Base-by-base conservation (phyloP, 2,113 vertebrate genomes). In the Glareola pratincola region DNA sequence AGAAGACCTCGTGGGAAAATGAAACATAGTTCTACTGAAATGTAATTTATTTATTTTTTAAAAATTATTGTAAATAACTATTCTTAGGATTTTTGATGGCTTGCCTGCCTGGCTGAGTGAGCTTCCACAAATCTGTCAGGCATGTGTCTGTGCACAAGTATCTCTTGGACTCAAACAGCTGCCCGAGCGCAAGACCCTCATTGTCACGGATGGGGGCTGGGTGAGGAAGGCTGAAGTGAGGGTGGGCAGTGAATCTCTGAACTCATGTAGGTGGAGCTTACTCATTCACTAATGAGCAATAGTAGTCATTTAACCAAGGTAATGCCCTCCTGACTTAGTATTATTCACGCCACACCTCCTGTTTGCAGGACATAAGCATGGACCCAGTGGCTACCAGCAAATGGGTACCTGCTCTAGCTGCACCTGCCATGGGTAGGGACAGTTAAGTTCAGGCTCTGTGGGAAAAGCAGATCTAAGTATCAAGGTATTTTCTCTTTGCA, bases 281-380 rank as follows among this genome's bases (percentile, higher is more conserved):
- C 3, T 22, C 4, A 36, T 41, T 48, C 13, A 10, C 17, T 69
- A 43, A 68, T 0, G 5, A 91, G 22, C 0, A 0, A 17, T 76
- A 41, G 22, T 22, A 81, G 54, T 41, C 41, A 6, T 84, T 85
- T 72, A 60, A 13, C 22, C 6, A 29, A 37, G 14, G 16, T 26
- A 12, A 36, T 60, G 29, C 13, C 12, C 17, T 79, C 30, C 12
- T 64, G 41, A 30, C 17, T 76, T 66, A 43, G 12, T 81, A 32
- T 23, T 77, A 29, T 6, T 78, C 19, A 15, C 17, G 78, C 11
- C 45, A 53, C 39, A 32, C 4, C 8, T 74, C 30, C 22, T 59
- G 12, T 53, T 77, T 87, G 48, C 39, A 63, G 37, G n/a, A 74
- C 13, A 14, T 3, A 18, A 29, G 2, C 9, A 10, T 7, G 43